These are phyloP conservation scores for Habrosyne pyritoides DNA, from an alignment of 2,888 invertebrate genomes.

Conservation along the genomic window DNA sequence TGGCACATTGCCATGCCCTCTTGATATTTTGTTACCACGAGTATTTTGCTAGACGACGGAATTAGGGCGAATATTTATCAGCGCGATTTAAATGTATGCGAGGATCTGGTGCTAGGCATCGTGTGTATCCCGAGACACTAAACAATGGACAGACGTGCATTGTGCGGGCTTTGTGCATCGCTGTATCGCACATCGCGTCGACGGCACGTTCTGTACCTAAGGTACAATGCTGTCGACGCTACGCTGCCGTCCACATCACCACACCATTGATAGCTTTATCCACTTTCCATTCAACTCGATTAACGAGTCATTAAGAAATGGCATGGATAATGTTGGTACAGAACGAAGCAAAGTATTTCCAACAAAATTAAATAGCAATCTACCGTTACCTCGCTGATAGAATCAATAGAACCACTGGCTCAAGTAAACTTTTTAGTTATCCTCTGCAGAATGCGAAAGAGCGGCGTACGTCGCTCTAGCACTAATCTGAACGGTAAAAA, in stretches of 20 bases:
- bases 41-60: not conserved
- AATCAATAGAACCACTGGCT: not conserved
- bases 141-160: conserved; percentile 68
- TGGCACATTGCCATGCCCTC: conserved; percentile 45
- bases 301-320: too few relatives aligned
- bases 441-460: conserved; percentile 52
- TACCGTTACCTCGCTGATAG: not conserved
- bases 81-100: conserved; percentile 38
- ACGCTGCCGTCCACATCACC: conserved; percentile 21
- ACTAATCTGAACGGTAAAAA: conserved; percentile 66
- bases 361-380: not conserved
- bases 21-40: conserved; percentile 14
- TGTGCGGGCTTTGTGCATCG: conserved; percentile 72
- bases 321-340: too few relatives aligned
- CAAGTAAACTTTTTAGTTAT: not conserved
- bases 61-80: not conserved
- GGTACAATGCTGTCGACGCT: conserved; percentile 48
- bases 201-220: conserved; percentile 52
- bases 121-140: conserved; percentile 65
- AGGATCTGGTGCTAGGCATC: conserved; percentile 59
- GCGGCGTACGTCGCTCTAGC: conserved; percentile 49
- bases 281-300: conserved; percentile 25
- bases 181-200: conserved; percentile 59
- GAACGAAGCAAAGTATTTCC: too few relatives aligned
- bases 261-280: conserved; percentile 32